Base-by-base conservation (phyloP, 2,888 invertebrate species). In the Emesis furor region DNA sequence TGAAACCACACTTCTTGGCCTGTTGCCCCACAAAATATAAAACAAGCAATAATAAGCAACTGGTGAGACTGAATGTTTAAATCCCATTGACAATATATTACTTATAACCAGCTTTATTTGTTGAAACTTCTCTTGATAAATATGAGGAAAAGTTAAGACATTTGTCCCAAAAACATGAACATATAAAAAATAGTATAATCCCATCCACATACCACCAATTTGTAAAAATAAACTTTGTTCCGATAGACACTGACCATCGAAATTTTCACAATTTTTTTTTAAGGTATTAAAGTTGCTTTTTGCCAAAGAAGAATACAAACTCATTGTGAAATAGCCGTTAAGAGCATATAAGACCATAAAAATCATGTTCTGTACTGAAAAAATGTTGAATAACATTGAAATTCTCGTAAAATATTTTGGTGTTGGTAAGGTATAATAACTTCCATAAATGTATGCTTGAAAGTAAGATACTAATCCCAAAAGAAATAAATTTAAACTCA, bases 371-470 rank as follows among this genome's bases (percentile, higher is more conserved):
- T 98, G 98, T 0, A 97, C 83, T 0, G 98, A 97, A 87, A 98
- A 97, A 87, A 98, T 95, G 55, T 97, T 97, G 46, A 98, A 91
- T 74, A 98, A 95, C 94, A 98, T 98, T 3, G 97, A 97, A 89
- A 98, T 98, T 89, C 98, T 97, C 14, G 98, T 98, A 59, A 97
- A 97, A 84, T 97, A 97, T 89, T 98, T 98, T 0, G 97, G 96
- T 55, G 97, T 94, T 73, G 97, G 97, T 30, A 97, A 95, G 35
- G 98, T 96, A 89, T 98, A 98, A 86, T 98, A 98, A 91, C 98
- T 98, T 69, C 98, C 98, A 90, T 98, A 98, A 51, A 98, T 96
- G 62, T 98, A 95, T n/a, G 98, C 98, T 94, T 98, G 98, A 6
- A 98, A 96, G 82, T 98, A 97, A 10, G 98, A 97, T 1, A 98